Base-by-base conservation (phyloP, 2,888 invertebrate species). In the Cephus runcator region DNA sequence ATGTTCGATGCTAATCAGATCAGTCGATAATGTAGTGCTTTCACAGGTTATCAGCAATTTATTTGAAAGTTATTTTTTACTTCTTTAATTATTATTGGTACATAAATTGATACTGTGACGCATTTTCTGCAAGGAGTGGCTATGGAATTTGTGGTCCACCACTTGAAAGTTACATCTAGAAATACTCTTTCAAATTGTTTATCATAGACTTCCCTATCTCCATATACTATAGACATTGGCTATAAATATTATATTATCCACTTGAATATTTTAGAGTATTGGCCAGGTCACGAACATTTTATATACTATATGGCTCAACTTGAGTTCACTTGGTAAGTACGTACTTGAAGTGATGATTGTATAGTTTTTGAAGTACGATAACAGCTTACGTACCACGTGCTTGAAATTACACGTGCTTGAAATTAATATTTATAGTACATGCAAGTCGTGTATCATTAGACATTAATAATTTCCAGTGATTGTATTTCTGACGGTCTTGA, bases 341-440 rank as follows among this genome's bases (percentile, higher is more conserved):
- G 34, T 34, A 71, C 71, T 71, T 34, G 71, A 71, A 31, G 12
- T 31, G 71, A 71, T 34, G 71, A 71, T 71, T 71, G 34, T 15
- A 33, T 30, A 31, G 12, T 31, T 71, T 71, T 34, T 71, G 40
- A 56, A 56, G 40, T 56, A 23, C 23, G 40, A 56, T 56, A 56
- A 56, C 4, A 56, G 15, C 9, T 56, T 56, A 56, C 2, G 23
- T 56, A 56, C 78, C 76, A 79, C 73, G 36, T 76, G 79, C 79
- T 78, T 78, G 75, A 75, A n/a, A n/a, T n/a, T n/a, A n/a, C n/a
- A n/a, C n/a, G n/a, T n/a, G n/a, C n/a, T n/a, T n/a, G n/a, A n/a
- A 79, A 75, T 75, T 79, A 83, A 83, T 84, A 84, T 84, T 82
- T 80, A 83, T 84, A 83, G 84, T 83, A 79, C 73, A 80, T 79